Evolutionary conservation across 1,140 invertebrate genomes (phyloP).

Genomic region (Aculops lycopersici): DNA sequence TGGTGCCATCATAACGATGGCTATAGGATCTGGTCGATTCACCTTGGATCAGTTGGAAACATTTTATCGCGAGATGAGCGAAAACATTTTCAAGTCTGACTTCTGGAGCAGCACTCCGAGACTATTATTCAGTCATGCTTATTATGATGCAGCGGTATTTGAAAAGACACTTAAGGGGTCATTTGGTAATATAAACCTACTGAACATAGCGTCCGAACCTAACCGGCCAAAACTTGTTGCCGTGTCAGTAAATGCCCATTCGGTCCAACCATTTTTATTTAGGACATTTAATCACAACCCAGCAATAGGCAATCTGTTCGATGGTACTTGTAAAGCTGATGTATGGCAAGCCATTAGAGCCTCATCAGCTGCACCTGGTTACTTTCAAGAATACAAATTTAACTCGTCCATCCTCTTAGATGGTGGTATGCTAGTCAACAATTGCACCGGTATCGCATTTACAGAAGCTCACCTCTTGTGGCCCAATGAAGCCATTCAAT

Average conservation of each 20-base stretch:
- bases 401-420: conserved; percentile 47
- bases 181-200: conserved; percentile 29
- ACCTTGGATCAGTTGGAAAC: conserved; percentile 26
- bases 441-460: conserved; percentile 55
- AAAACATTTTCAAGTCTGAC: conserved; percentile 34
- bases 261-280: conserved; percentile 54
- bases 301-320: conserved; percentile 30
- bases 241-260: conserved; percentile 43
- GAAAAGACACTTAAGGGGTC: conserved; percentile 34
- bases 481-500: conserved; percentile 40
- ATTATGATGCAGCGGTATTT: conserved; percentile 59
- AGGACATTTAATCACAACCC: conserved; percentile 50
- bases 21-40: conserved; percentile 22
- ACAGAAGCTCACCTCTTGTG: conserved; percentile 56
- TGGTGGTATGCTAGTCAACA: conserved; percentile 57
- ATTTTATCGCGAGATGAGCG: conserved; percentile 32
- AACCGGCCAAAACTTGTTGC: conserved; percentile 33
- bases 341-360: conserved; percentile 65
- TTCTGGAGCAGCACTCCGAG: conserved; percentile 35
- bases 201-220: conserved; percentile 25
- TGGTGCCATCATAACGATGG: conserved; percentile 11
- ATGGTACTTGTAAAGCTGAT: conserved; percentile 32
- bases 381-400: conserved; percentile 52
- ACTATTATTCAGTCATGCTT: conserved; percentile 50
- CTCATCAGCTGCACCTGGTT: conserved; percentile 63